These are phyloP conservation scores for Strix aluco DNA, from an alignment of 2,113 vertebrate genomes.

Conservation along the genomic window DNA sequence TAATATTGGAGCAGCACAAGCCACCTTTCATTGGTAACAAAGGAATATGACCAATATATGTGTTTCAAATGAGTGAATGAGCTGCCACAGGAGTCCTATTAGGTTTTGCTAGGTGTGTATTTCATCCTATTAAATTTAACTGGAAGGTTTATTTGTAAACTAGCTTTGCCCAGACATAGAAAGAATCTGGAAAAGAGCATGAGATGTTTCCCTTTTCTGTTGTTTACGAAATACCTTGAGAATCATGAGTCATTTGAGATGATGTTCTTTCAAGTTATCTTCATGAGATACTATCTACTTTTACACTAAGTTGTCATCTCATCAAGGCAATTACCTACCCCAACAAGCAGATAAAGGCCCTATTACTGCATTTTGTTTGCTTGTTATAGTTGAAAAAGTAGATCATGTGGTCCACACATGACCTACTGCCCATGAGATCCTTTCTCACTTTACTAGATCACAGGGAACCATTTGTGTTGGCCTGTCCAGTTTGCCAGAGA, in stretches of 20 bases:
- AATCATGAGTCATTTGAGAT: not conserved
- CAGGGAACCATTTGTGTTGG: accelerated
- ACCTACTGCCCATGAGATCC: not conserved
- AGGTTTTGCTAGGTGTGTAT: not conserved
- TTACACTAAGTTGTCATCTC: not conserved
- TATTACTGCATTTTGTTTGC: not conserved
- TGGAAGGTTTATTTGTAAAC: not conserved
- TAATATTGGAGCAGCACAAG: not conserved
- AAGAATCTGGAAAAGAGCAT: not conserved
- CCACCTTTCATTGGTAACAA: not conserved
- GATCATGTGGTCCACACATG: no score
- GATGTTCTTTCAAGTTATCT: not conserved
- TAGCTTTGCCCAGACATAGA: not conserved
- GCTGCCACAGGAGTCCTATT: not conserved
- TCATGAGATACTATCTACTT: not conserved
- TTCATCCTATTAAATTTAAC: not conserved
- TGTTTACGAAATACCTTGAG: not conserved
- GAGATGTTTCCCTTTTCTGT: not conserved
- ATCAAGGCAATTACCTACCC: not conserved
- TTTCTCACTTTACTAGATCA: not conserved
- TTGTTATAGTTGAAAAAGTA: not conserved
- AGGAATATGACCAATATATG: not conserved
- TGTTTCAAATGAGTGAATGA: not conserved
- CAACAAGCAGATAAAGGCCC: not conserved
- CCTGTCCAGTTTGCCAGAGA: not conserved